phyloP scores from a whole-genome alignment of 2,888 invertebrate genomes.

The Polylopha cassiicola region DNA sequence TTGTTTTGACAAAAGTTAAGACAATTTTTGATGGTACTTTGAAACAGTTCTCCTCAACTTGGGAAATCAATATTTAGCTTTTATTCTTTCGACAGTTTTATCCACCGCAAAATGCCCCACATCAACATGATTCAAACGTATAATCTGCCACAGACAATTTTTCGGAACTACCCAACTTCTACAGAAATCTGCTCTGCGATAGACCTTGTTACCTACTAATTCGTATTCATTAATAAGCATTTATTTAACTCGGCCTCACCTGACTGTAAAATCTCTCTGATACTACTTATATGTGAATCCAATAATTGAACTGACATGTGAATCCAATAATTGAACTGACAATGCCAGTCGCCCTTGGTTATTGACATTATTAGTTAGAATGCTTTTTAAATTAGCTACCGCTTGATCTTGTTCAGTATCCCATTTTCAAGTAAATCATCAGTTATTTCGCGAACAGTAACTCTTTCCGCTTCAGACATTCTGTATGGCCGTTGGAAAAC shows the following conservation, averaged over 20 bases:
- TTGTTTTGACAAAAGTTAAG: conserved; percentile 6
- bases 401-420: not conserved
- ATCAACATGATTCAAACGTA: conserved; percentile 11
- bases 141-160: conserved; percentile 10
- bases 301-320: conserved; percentile 7
- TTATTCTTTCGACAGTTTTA: conserved; percentile 13
- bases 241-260: conserved; percentile 13
- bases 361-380: not conserved
- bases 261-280: conserved; percentile 9
- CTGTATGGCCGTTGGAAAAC: conserved; percentile 24
- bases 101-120: conserved; percentile 13
- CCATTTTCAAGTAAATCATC: conserved; percentile 19
- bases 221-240: conserved; percentile 4
- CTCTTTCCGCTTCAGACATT: conserved; percentile 22
- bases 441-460: conserved; percentile 12
- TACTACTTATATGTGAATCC: conserved; percentile 3
- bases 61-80: conserved; percentile 7
- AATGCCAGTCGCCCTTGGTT: conserved; percentile 2
- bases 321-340: too few species aligned
- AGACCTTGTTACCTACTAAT: conserved; percentile 13
- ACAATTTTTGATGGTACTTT: conserved; percentile 10
- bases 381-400: not conserved
- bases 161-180: conserved; percentile 17
- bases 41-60: conserved; percentile 3
- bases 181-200: conserved; percentile 6